Base-by-base conservation (phyloP, 2,113 vertebrate genomes). In the Pampusana beccarii region DNA sequence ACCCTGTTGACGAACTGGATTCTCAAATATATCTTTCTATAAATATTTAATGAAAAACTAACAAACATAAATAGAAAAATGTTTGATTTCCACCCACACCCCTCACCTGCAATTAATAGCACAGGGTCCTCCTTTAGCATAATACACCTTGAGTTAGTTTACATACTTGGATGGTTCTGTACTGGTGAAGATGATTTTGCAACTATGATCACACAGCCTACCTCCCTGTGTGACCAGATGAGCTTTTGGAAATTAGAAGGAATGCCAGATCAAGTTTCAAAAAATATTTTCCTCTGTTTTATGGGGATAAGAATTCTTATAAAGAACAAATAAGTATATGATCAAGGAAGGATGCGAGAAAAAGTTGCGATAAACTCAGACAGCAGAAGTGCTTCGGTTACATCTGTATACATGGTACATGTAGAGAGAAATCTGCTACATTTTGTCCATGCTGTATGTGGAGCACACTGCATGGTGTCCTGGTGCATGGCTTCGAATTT, bases 341-440 rank as follows among this genome's bases (percentile, higher is more conserved):
- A 13, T 57, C 28, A 79, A 24, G 46, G 26, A 61, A 88, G 17
- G 18, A 31, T 62, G 25, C 3, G 20, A 57, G 24, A 57, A 72
- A 81, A 80, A 72, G 4, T 53, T 64, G 33, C 18, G 25, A 48
- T 48, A 57, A 69, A 70, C 58, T 16, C 33, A 36, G 46, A 38
- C 25, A 74, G 13, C 34, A 74, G 33, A 69, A 56, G 24, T 46
- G 48, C 24, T 69, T 74, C 34, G 16, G 9, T 16, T 53, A 12
- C 1, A 0, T 38, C 28, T 64, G 13, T 5, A 1, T 64, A 29
- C n/a, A 46, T 71, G 20, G 11, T 44, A 64, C 11, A 5, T 50
- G 7, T 20, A 64, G 14, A 62, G 12, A 42, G 42, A 54, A 11
- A 33, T 4, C 60, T 53, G 34, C 34, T 61, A 33, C 19, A 13